Percentiles rank a stretch among this genome's conserved stretches.
These are phyloP conservation scores for Xylophagus ater DNA, from an alignment of 2,888 invertebrate genomes.

Conservation along the genomic window DNA sequence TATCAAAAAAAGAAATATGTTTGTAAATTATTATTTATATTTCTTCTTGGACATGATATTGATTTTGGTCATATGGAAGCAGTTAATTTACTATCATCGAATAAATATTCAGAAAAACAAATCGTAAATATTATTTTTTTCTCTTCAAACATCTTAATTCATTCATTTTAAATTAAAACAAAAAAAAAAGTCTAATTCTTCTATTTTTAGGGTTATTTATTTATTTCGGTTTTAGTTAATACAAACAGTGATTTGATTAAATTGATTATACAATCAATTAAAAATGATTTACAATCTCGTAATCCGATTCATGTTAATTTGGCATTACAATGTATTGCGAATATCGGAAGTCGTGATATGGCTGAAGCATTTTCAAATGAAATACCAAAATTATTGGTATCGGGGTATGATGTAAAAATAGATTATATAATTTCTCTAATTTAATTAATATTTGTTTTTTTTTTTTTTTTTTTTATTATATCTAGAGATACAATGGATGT, in stretches of 20 bases:
- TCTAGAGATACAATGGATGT: constrained; percentile 95
- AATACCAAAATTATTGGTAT: constrained; percentile 95
- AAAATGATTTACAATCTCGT: constrained; percentile 91
- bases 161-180: too few species aligned
- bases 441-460: constrained; percentile 5
- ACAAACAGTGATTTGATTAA: constrained; percentile 98
- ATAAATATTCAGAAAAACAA: constrained; percentile 99
- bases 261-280: constrained; percentile 97
- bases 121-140: constrained; percentile 83
- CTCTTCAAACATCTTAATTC: too few species aligned
- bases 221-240: constrained; percentile 98
- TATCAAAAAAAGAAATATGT: constrained; percentile 99
- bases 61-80: constrained; percentile 99
- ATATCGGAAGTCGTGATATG: constrained; percentile 99
- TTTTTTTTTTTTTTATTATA: constrained; percentile 9
- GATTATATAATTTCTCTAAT: neutral
- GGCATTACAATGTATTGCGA: constrained; percentile 98
- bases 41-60: constrained; percentile 98
- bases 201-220: constrained; percentile 81
- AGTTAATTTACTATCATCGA: constrained; percentile 96
- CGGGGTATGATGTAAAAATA: constrained; percentile 53
- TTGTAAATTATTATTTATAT: constrained; percentile 98
- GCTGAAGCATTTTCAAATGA: constrained; percentile 98
- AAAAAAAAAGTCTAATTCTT: constrained; percentile 14
- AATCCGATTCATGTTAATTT: constrained; percentile 98